Conservation (phyloP, 2,113 vertebrate species). For the Acanthochromis polyacanthus region DNA sequence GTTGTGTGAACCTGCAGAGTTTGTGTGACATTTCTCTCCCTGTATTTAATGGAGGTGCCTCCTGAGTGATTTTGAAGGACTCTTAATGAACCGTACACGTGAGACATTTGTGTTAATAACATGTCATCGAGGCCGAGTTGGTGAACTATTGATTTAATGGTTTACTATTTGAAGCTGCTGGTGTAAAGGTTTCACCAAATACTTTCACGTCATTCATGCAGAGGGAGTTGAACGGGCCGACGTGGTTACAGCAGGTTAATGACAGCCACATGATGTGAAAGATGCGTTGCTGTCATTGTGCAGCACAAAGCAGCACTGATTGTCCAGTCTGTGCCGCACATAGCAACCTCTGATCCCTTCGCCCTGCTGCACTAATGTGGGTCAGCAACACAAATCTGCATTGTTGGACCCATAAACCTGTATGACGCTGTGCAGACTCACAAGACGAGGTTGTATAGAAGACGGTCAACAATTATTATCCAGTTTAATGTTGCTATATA, state of each 20-base stretch:
- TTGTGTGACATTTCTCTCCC: slow-evolving; percentile 59
- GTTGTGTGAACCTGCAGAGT: slow-evolving; percentile 29
- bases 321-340: slow-evolving; percentile 26
- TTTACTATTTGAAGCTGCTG: background rate
- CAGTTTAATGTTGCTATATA: too few species aligned
- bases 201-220: background rate
- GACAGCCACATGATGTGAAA: slow-evolving; percentile 53
- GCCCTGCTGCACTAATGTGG: slow-evolving; percentile 28
- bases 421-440: background rate
- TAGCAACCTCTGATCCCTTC: slow-evolving; percentile 11
- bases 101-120: slow-evolving; percentile 2
- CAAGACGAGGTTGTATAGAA: background rate
- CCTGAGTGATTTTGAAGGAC: slow-evolving; percentile 20
- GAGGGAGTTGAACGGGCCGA: slow-evolving; percentile 6
- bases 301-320: slow-evolving; percentile 57
- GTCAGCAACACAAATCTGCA: slow-evolving; percentile 20
- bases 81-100: slow-evolving; percentile 17
- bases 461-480: background rate
- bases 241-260: slow-evolving; percentile 32
- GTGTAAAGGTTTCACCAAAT: slow-evolving; percentile 6
- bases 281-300: slow-evolving; percentile 31
- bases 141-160: background rate
- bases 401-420: slow-evolving; percentile 2
- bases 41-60: slow-evolving; percentile 36
- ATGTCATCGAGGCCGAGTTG: background rate